These are phyloP conservation scores for Zaprionus gabonicus DNA, from an alignment of 1,140 invertebrate species.

Conservation along the genomic window DNA sequence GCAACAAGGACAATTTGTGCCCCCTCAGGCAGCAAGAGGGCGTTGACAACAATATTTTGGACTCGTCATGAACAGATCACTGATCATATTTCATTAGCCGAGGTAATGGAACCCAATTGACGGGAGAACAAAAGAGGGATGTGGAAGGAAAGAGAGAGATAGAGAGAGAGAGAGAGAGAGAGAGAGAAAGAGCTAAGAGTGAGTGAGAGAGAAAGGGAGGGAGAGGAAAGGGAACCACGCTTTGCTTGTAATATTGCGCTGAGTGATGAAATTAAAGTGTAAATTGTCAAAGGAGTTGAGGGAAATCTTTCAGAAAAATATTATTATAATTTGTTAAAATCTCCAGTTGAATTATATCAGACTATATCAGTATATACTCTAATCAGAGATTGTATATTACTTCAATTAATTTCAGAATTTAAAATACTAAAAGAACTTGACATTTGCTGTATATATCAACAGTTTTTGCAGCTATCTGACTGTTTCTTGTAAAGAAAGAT, in stretches of 20 bases:
- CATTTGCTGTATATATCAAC: too few species aligned
- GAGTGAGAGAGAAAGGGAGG: background rate
- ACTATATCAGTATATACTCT: too few species aligned
- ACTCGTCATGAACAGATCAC: slow-evolving; percentile 11
- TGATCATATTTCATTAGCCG: slow-evolving; percentile 48
- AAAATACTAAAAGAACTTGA: too few species aligned
- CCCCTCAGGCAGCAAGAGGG: slow-evolving; percentile 35
- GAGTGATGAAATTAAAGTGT: background rate
- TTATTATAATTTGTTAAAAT: background rate
- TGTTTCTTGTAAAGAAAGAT: too few species aligned
- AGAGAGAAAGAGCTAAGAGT: background rate
- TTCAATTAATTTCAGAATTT: too few species aligned
- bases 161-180: background rate
- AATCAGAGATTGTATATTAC: too few species aligned
- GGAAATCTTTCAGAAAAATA: background rate
- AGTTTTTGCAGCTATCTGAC: too few species aligned
- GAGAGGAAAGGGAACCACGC: background rate
- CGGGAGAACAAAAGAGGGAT: too few species aligned
- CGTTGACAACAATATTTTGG: slow-evolving; percentile 56
- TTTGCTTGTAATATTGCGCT: background rate
- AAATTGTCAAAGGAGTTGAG: background rate
- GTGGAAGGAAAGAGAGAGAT: background rate
- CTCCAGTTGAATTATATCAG: too few species aligned
- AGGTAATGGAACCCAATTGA: background rate
- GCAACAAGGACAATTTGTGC: slow-evolving; percentile 57